Conservation (phyloP, 2,888 invertebrate species). For the Sminthurinus aureus region DNA sequence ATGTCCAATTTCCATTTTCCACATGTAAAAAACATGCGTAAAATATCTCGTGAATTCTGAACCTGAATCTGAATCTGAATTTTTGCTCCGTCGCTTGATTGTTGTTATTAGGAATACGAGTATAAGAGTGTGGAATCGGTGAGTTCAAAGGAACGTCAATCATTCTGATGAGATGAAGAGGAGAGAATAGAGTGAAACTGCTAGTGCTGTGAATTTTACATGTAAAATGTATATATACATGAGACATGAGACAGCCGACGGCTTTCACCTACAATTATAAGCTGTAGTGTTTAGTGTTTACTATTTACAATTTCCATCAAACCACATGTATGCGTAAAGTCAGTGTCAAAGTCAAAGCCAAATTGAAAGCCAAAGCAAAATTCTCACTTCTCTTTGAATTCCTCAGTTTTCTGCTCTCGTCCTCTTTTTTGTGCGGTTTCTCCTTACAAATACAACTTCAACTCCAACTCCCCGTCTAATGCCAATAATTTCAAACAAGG, state of each 20-base stretch:
- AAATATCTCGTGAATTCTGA: conserved; percentile 11
- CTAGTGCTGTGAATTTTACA: background rate
- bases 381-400: background rate
- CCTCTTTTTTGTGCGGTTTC: no score
- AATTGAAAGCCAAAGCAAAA: background rate
- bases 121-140: conserved; percentile 6
- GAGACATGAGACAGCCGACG: background rate
- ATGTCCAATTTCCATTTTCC: no score
- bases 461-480: no score
- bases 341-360: background rate
- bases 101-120: conserved; percentile 13
- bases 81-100: background rate
- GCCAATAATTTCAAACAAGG: no score
- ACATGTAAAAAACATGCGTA: conserved; percentile 3
- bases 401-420: no score
- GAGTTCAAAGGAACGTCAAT: conserved; percentile 24
- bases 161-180: conserved; percentile 21
- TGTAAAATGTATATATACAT: no score
- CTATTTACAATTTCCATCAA: background rate
- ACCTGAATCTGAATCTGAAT: no score
- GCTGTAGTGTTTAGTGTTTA: no score
- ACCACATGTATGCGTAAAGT: background rate
- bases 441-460: no score
- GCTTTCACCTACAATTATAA: background rate
- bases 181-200: background rate